phyloP scores from a whole-genome alignment of 2,113 vertebrate genomes.

The Prionailurus bengalensis region DNA sequence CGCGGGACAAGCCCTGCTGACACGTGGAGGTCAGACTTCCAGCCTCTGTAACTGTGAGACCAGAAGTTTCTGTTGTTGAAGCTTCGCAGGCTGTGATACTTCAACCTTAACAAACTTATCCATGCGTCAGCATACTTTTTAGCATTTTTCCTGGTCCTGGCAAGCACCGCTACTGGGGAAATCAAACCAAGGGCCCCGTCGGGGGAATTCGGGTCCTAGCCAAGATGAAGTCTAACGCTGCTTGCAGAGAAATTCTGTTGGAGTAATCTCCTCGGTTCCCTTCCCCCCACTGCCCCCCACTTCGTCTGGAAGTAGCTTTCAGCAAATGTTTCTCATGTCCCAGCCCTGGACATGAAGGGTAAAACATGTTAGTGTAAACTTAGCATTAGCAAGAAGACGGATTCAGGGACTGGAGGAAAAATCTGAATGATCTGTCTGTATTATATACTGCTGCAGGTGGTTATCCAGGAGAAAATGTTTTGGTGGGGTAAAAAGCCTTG shows the following conservation, averaged over 20 bases:
- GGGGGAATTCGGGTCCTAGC: neutral
- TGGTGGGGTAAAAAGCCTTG: neutral
- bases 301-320: neutral
- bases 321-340: neutral
- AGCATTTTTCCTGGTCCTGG: neutral
- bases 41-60: neutral
- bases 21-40: neutral
- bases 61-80: too few species aligned
- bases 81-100: neutral
- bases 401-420: neutral
- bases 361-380: neutral
- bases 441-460: neutral
- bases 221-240: too few species aligned
- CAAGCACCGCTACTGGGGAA: neutral
- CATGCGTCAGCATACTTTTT: neutral
- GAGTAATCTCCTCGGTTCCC: neutral
- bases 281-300: accelerated
- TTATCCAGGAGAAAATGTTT: neutral
- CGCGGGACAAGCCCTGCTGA: neutral
- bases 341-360: neutral
- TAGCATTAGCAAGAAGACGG: neutral
- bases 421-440: neutral
- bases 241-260: neutral
- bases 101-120: neutral
- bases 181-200: neutral